Evolutionary conservation across 2,797 vertebrate genomes (phyloP).

Genomic region (Tauraco hartlaubi): DNA sequence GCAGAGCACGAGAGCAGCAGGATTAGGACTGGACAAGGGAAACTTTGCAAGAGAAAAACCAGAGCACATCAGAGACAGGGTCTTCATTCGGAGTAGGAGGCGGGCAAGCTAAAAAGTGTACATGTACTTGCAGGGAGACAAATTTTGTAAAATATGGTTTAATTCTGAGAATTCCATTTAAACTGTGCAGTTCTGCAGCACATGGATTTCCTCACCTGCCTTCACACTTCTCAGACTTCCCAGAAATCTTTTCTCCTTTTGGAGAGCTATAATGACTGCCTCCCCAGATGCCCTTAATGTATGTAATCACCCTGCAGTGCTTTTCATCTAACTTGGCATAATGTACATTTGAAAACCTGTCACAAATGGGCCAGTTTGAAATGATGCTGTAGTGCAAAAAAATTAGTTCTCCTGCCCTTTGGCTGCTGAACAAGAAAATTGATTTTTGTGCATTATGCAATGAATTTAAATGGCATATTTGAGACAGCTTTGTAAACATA

Average conservation of each 20-base stretch:
- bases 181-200: background rate
- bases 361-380: conserved; percentile 21
- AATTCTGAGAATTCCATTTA: background rate
- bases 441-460: conserved; percentile 37
- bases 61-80: background rate
- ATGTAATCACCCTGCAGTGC: background rate
- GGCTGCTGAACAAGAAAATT: conserved; percentile 55
- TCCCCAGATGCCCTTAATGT: background rate
- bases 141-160: background rate
- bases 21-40: background rate
- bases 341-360: conserved; percentile 39
- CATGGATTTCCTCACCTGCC: background rate
- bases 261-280: background rate
- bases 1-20: background rate
- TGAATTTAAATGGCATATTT: conserved; percentile 57
- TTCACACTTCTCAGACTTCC: background rate
- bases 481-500: conserved; percentile 44
- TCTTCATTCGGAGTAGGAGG: background rate
- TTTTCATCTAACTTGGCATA: conserved; percentile 2
- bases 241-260: background rate
- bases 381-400: background rate
- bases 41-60: background rate
- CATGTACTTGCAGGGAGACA: background rate
- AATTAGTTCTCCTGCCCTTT: conserved; percentile 49
- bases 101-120: background rate